These are phyloP conservation scores for Elanoides forficatus DNA, from an alignment of 2,113 vertebrate genomes.

Conservation along the genomic window DNA sequence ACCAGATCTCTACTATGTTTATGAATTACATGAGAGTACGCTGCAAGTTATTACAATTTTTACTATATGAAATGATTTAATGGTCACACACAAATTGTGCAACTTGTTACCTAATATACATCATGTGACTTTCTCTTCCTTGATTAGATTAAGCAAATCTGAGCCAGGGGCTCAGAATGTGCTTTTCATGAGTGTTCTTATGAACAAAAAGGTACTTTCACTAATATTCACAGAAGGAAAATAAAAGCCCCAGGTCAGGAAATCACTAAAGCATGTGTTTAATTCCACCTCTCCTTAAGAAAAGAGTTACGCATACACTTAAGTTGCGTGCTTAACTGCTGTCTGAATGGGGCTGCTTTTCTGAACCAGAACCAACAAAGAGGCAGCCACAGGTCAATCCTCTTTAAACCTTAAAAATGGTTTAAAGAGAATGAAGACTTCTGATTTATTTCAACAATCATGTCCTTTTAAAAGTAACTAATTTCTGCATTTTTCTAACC, in stretches of 20 bases:
- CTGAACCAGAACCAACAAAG: conserved; percentile 4
- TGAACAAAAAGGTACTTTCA: conserved; percentile 63
- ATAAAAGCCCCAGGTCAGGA: conserved; percentile 58
- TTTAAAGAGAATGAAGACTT: not conserved
- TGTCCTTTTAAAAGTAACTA: not conserved
- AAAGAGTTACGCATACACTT: not conserved
- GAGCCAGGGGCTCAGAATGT: conserved; percentile 41
- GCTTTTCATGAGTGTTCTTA: conserved; percentile 38
- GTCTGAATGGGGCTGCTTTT: conserved; percentile 2
- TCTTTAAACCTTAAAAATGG: not conserved
- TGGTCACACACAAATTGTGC: conserved; percentile 11
- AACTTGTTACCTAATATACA: not conserved
- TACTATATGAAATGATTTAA: not conserved
- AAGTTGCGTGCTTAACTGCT: not conserved
- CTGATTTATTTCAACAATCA: not conserved
- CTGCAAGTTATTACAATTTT: not conserved
- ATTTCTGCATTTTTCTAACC: not conserved
- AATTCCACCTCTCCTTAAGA: conserved; percentile 41
- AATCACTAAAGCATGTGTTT: conserved; percentile 59
- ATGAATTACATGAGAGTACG: not conserved
- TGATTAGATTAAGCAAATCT: conserved; percentile 59
- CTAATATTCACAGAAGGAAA: conserved; percentile 63
- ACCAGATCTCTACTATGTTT: not conserved
- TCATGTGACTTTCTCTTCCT: conserved; percentile 14
- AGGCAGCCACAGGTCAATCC: not conserved